phyloP scores from a whole-genome alignment of 2,113 vertebrate genomes.

The Coracopsis vasa region DNA sequence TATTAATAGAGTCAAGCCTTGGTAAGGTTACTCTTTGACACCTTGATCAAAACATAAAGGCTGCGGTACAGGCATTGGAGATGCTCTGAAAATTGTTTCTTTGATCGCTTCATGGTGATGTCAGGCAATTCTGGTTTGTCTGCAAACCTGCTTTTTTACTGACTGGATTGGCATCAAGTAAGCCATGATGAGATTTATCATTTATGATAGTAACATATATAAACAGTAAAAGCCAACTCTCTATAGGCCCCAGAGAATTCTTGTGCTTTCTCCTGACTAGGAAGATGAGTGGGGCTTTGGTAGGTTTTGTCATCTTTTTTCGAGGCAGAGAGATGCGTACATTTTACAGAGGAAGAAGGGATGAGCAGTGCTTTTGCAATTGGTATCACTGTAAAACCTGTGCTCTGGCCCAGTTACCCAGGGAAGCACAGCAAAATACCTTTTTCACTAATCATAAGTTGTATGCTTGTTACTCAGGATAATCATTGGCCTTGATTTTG shows the following conservation, averaged over 20 bases:
- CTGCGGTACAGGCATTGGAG: neutral
- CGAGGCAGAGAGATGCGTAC: neutral
- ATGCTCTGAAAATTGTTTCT: neutral
- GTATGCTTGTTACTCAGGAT: neutral
- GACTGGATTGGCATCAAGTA: neutral
- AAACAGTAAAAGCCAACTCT: neutral
- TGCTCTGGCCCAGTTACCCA: neutral
- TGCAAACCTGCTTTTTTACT: neutral
- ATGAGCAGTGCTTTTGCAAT: neutral
- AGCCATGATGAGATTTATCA: neutral
- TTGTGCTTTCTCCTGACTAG: neutral
- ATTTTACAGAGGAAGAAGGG: neutral
- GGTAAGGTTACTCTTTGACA: neutral
- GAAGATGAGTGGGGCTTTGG: neutral
- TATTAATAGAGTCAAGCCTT: fast-evolving
- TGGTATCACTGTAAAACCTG: neutral
- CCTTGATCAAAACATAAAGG: neutral
- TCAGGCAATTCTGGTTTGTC: neutral
- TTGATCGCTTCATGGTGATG: neutral
- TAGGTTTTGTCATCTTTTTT: neutral
- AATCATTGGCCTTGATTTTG: neutral
- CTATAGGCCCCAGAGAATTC: neutral
- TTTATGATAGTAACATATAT: neutral
- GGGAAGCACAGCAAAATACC: neutral
- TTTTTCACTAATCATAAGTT: neutral